Evolutionary conservation across 2,113 vertebrate species (phyloP), one percentile per base, ranked within the genome.

Genomic region (Corythoichthys intestinalis): DNA sequence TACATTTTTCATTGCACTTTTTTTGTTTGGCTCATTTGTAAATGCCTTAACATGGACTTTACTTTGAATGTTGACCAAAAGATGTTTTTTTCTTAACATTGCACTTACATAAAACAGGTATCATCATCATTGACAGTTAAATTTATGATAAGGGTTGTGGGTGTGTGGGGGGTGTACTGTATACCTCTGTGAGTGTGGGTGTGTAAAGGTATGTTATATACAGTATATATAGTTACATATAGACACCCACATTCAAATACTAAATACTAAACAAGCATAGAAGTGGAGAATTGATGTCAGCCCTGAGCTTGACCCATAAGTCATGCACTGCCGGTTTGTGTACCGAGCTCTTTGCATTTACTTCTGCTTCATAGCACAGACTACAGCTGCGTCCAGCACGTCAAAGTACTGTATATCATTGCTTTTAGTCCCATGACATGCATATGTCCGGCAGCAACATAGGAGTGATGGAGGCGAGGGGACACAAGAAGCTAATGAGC

Each of bases 341-440:
- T 44, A n/a, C 37, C 1, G 65, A 74, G 57, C 66, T 63, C 76
- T 44, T 41, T 5, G 3, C 37, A 35, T 76, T 86, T 86, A 83
- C 69, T 84, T 83, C 75, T 82, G 83, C 84, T 82, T 66, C 57
- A 67, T 34, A 47, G 73, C 70, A 78, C 77, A 65, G 65, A 72
- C 77, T 81, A 83, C 68, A 68, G 71, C 65, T n/a, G 0, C 12
- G 58, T 74, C 65, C 66, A 37, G 67, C 86, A 78, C 78, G 80
- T 87, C 77, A 76, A n/a, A 70, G 61, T 87, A 28, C 20, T 28
- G 20, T 28, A 66, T 77, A 66, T 86, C 77, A 81, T 70, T 77
- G 74, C 75, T 83, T 78, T 81, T 70, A 65, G 64, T 20, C 78
- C 63, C 58, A 14, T 76, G 76, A 80, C 71, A 66, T 58, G 65